Conservation (phyloP, 2,113 vertebrate genomes). For the Seriola dumerili region DNA sequence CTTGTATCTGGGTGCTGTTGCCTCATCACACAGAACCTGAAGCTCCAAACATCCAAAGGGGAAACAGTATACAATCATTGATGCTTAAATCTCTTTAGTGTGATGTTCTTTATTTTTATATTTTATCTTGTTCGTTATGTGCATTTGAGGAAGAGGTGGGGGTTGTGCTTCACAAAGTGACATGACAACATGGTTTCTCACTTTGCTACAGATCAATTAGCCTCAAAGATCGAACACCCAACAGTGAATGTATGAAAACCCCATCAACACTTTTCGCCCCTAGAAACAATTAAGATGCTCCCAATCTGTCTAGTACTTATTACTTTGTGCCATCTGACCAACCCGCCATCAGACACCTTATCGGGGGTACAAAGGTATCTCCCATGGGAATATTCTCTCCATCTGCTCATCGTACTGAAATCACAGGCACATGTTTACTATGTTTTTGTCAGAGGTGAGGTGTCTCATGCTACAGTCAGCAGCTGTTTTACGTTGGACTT, state of each 20-base stretch:
- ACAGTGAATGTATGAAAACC: constrained; percentile 44
- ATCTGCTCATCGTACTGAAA: constrained; percentile 46
- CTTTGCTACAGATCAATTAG: constrained; percentile 69
- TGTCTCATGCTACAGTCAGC: constrained; percentile 12
- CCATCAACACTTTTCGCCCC: constrained; percentile 8
- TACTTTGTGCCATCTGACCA: constrained; percentile 49
- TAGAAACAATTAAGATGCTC: constrained; percentile 68
- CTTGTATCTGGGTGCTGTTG: constrained; percentile 52
- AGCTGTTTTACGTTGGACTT: constrained; percentile 4
- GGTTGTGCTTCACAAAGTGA: constrained; percentile 19
- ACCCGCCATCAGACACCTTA: constrained; percentile 25
- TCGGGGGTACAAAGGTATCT: constrained; percentile 27
- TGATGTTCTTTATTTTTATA: constrained; percentile 8
- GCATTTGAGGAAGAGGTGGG: not conserved
- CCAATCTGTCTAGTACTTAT: constrained; percentile 40
- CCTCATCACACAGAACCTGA: constrained; percentile 53
- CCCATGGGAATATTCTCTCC: constrained; percentile 30
- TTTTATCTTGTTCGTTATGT: constrained; percentile 19
- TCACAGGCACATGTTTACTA: constrained; percentile 23
- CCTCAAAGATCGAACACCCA: constrained; percentile 71
- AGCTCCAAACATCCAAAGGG: constrained; percentile 45
- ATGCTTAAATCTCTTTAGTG: not conserved
- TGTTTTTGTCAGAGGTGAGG: constrained; percentile 26
- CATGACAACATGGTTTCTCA: constrained; percentile 54
- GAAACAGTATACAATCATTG: constrained; percentile 24